Evolutionary conservation across 64 coral and sea anemone genomes (phyloP).

Genomic region (Actinia equina): DNA sequence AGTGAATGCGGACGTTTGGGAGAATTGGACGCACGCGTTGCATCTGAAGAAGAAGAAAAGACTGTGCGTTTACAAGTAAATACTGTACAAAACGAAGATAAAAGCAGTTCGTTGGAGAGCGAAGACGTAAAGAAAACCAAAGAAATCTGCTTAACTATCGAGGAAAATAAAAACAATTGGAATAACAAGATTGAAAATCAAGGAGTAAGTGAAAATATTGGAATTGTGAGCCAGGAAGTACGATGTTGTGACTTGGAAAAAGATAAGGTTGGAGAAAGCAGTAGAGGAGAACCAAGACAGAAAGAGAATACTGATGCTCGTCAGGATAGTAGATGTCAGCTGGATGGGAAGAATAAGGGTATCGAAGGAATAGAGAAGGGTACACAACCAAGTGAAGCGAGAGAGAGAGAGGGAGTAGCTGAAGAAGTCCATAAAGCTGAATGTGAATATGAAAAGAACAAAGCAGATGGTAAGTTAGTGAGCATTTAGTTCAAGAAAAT

Average conservation of each 20-base stretch:
- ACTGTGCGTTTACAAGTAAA: neutral
- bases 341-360: neutral
- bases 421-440: neutral
- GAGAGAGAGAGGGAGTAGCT: neutral
- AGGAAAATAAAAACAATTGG: neutral
- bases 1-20: neutral
- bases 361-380: neutral
- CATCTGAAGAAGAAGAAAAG: neutral
- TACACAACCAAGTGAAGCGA: neutral
- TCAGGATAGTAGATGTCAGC: neutral
- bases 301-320: neutral
- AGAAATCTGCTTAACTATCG: neutral
- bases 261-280: neutral
- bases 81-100: neutral
- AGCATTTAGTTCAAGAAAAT: neutral
- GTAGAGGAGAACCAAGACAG: neutral
- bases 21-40: neutral
- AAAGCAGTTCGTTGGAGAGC: neutral
- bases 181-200: neutral
- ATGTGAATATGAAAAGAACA: neutral
- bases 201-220: neutral
- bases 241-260: neutral
- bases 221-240: neutral
- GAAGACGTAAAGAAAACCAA: neutral
- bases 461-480: neutral